These are phyloP conservation scores for Eulemur albifrons DNA, from an alignment of 2,797 vertebrate species.

Conservation along the genomic window DNA sequence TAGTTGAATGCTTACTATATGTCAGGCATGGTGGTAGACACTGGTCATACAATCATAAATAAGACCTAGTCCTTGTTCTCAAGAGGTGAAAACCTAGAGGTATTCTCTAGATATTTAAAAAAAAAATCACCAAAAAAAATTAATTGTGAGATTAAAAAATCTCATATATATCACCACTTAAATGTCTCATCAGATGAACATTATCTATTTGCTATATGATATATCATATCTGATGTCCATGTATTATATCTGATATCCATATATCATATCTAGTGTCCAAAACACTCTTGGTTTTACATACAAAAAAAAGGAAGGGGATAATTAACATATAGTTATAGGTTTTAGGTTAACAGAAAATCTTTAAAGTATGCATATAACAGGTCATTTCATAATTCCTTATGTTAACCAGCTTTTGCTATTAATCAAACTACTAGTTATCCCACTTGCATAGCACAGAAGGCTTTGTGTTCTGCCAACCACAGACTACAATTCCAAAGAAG, in stretches of 20 bases:
- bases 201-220: background rate
- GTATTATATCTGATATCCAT: background rate
- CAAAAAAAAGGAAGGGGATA: background rate
- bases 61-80: background rate
- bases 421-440: background rate
- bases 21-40: background rate
- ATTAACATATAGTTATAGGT: background rate
- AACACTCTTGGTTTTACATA: background rate
- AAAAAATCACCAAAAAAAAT: background rate
- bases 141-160: background rate
- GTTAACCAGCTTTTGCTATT: background rate
- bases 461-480: background rate
- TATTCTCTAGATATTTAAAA: background rate
- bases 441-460: background rate
- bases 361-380: background rate
- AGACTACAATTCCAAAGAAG: background rate
- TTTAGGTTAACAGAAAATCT: conserved; percentile 16
- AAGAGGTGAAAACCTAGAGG: background rate
- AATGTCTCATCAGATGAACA: background rate
- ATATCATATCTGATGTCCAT: background rate
- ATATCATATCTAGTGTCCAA: background rate
- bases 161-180: background rate
- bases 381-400: background rate
- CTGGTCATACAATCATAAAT: background rate
- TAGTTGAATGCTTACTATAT: background rate